Evolutionary conservation across 2,797 vertebrate genomes (phyloP).

Genomic region (Myripristis jacobus): DNA sequence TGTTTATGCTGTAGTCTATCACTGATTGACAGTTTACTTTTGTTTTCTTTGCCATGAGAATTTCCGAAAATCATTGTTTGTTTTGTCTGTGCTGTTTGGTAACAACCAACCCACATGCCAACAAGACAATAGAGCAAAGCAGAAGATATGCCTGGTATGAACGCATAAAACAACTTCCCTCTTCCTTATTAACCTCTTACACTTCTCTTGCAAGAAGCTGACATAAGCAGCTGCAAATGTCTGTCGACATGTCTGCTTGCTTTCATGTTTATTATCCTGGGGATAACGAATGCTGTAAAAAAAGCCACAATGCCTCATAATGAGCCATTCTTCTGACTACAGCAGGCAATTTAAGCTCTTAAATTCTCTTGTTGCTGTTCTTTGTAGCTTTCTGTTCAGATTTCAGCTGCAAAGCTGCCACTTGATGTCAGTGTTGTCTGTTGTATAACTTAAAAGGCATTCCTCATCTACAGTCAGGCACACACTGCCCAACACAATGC

Average conservation of each 20-base stretch:
- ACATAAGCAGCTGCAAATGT: not conserved
- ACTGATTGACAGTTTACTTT: not conserved
- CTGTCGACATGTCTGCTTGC: not conserved
- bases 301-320: not conserved
- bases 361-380: too few species aligned
- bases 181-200: not conserved
- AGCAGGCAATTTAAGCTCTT: too few species aligned
- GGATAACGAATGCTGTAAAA: not conserved
- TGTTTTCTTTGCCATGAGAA: not conserved
- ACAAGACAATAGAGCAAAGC: too few species aligned
- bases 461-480: not conserved
- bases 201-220: not conserved
- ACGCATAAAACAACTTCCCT: not conserved
- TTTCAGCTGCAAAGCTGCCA: constrained; percentile 22
- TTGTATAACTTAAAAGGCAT: not conserved
- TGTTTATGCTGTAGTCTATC: too few species aligned
- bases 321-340: not conserved
- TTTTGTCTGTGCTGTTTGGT: not conserved
- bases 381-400: too few species aligned
- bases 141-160: constrained; percentile 1
- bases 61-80: not conserved
- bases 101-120: not conserved
- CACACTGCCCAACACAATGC: not conserved
- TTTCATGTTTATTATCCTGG: constrained; percentile 1
- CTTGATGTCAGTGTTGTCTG: constrained; percentile 61